Conservation (phyloP, 2,113 vertebrate genomes). For the Rhinopithecus roxellana region DNA sequence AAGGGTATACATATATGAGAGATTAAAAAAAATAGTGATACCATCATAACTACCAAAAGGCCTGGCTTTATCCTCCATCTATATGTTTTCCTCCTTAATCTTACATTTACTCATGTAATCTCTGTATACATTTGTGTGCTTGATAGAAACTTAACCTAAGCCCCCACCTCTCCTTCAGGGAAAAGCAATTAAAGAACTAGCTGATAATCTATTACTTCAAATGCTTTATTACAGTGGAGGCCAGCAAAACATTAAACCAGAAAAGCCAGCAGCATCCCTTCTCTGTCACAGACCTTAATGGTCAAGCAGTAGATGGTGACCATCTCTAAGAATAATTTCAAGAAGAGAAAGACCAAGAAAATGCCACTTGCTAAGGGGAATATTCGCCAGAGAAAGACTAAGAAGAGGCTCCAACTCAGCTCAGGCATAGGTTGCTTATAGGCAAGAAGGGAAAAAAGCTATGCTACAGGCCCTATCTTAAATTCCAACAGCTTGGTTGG, state of each 20-base stretch:
- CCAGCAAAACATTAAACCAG: not conserved
- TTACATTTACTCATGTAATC: not conserved
- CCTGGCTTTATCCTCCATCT: not conserved
- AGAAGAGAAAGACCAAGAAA: conserved; percentile 26
- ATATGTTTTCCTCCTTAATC: conserved; percentile 36
- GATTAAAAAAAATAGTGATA: not conserved
- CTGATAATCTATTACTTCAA: not conserved
- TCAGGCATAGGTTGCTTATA: not conserved
- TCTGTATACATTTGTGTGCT: not conserved
- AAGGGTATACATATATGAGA: not conserved
- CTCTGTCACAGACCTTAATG: not conserved
- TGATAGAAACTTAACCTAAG: conserved; percentile 35
- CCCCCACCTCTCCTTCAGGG: not conserved
- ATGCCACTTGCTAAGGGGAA: conserved; percentile 19
- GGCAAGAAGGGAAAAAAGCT: conserved; percentile 38
- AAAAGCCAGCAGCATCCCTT: not conserved
- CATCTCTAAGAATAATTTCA: conserved; percentile 46
- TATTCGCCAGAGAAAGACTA: conserved; percentile 37
- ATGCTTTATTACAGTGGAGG: not conserved
- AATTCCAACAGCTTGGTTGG: conserved; percentile 20
- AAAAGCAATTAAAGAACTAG: conserved; percentile 15
- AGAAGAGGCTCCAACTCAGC: not conserved
- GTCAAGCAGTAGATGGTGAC: not conserved
- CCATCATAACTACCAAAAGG: conserved; percentile 6
- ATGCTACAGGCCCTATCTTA: not conserved